Evolutionary conservation across 92 coral and sea anemone genomes (phyloP).

Genomic region (Plumapathes pennacea): DNA sequence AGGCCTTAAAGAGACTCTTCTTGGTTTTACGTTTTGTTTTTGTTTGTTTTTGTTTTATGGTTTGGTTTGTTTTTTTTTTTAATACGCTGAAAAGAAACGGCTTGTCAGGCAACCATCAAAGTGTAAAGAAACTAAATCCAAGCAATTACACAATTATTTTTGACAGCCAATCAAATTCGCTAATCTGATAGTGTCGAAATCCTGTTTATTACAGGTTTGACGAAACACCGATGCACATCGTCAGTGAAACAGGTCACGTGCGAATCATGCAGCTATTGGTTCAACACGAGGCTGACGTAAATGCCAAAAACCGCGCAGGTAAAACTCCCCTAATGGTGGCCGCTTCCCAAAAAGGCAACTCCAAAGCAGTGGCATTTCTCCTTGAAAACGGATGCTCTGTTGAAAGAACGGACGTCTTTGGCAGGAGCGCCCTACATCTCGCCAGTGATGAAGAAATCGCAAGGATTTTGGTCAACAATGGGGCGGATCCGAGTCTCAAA

Average conservation of each 20-base stretch:
- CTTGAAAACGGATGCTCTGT: slow-evolving; percentile 21
- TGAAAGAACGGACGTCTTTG: slow-evolving; percentile 24
- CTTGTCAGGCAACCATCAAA: too few relatives aligned
- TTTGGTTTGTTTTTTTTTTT: too few relatives aligned
- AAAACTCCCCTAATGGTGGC: slow-evolving; percentile 32
- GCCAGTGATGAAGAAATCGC: slow-evolving; percentile 28
- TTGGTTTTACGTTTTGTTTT: too few relatives aligned
- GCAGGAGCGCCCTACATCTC: slow-evolving; percentile 28
- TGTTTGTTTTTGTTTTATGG: too few relatives aligned
- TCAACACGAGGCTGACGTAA: slow-evolving; percentile 16
- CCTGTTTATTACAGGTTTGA: too few relatives aligned
- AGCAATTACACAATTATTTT: too few relatives aligned
- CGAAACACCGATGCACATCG: too few relatives aligned
- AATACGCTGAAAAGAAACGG: too few relatives aligned
- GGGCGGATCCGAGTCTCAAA: slow-evolving; percentile 17
- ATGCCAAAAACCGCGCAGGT: slow-evolving; percentile 24
- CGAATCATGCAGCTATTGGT: slow-evolving; percentile 7
- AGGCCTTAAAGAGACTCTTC: too few relatives aligned
- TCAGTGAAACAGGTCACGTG: slow-evolving; percentile 4
- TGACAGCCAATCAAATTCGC: too few relatives aligned
- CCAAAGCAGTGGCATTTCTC: slow-evolving; percentile 23
- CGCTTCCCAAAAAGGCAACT: slow-evolving; percentile 14
- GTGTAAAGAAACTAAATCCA: too few relatives aligned
- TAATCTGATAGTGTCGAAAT: too few relatives aligned
- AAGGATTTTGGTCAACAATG: slow-evolving; percentile 10